Base-by-base conservation (phyloP, 2,888 invertebrate species). In the Pandemis heparana region DNA sequence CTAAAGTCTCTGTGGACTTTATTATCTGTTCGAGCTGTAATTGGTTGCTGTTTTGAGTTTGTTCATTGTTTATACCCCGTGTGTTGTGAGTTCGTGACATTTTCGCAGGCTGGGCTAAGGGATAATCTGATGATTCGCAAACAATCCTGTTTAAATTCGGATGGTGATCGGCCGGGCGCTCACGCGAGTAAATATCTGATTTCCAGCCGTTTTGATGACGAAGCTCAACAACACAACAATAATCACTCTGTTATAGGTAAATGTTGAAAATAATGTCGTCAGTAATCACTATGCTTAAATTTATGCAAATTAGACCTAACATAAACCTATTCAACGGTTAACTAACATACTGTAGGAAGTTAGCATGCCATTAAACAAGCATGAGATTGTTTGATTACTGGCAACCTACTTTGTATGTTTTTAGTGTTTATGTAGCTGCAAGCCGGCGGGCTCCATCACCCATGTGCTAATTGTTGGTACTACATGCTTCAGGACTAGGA, bases 141-240 rank as follows among this genome's bases (percentile, higher is more conserved):
- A 51, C 65, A 59, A 61, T 39, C 18, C 60, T 48, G n/a, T 69
- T 66, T 69, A 74, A 74, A 74, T 69, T 48, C 64, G 46, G 59
- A 63, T 39, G 51, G 67, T 65, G 66, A 75, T 75, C 70, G 70
- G 53, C 38, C 60, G 61, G 74, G 53, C 59, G 14, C 48, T 60
- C 14, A 38, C n/a, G 5, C 65, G 64, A 71, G 65, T 71, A 71
- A 71, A 68, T 74, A 56, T 46, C n/a, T 18, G 70, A 41, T 70
- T 32, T 67, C 39, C 56, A 59, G 68, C n/a, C 67, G 32, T 39
- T 38, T 18, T 43, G 32, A 61, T 43, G 53, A 72, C 43, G 43
- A 67, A 46, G 8, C 9, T 53, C 12, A 39, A 23, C 51, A 23
- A 56, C 23, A 23, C 12, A 39, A 23, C 51, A 23, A 56, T 12